These are phyloP conservation scores for Caenorhabditis brenneri DNA, from an alignment of 1,140 invertebrate genomes.

Conservation along the genomic window DNA sequence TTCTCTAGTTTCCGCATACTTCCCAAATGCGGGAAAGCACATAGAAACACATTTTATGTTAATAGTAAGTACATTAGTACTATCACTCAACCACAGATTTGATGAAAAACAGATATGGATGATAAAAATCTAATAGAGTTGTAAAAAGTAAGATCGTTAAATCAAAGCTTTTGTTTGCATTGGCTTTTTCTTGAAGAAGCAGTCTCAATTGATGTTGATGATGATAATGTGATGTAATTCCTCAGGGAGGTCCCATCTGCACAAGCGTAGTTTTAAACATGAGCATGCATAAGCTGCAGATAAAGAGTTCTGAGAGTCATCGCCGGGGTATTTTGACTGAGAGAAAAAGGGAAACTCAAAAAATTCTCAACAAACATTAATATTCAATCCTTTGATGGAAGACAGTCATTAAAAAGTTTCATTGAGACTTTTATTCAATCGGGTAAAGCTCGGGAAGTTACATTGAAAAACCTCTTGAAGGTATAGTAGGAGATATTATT, in stretches of 20 bases:
- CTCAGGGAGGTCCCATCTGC: constrained; percentile 33
- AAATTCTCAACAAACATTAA: not conserved
- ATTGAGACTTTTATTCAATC: too few relatives aligned
- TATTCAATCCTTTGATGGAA: too few relatives aligned
- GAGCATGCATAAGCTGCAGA: constrained; percentile 2
- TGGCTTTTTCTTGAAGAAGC: not conserved
- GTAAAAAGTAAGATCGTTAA: not conserved
- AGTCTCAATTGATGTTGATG: constrained; percentile 18
- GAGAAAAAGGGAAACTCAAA: not conserved
- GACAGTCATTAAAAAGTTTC: too few relatives aligned
- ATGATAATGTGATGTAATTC: constrained; percentile 35
- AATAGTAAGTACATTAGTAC: constrained; percentile 17
- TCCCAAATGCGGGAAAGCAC: not conserved
- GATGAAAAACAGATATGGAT: not conserved
- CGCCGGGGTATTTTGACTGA: not conserved
- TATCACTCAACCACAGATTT: not conserved
- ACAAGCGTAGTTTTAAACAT: not conserved
- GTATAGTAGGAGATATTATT: too few relatives aligned
- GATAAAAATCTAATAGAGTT: not conserved
- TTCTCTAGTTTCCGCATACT: not conserved
- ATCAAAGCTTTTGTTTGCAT: not conserved
- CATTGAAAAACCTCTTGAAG: too few relatives aligned
- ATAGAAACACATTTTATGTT: constrained; percentile 32
- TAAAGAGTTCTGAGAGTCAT: too few relatives aligned
- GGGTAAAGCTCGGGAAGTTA: too few relatives aligned